Evolutionary conservation across 2,113 vertebrate species (phyloP).

Genomic region (Nothocercus julius): DNA sequence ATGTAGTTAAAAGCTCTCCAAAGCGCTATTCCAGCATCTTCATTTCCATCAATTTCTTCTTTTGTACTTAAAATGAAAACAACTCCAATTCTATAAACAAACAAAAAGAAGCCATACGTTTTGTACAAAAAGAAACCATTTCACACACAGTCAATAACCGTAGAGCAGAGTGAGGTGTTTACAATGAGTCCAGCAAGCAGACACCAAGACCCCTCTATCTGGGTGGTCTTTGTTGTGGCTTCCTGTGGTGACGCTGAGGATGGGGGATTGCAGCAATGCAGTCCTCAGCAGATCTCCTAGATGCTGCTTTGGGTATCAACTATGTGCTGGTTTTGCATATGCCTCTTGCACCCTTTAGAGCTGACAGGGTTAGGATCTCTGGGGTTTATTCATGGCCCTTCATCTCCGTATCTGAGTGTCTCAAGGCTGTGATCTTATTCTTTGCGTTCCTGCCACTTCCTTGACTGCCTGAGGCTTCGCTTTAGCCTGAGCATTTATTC

Average conservation of each 20-base stretch:
- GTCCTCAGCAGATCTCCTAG: not conserved
- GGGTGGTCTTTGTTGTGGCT: not conserved
- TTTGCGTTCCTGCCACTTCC: not conserved
- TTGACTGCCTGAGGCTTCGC: not conserved
- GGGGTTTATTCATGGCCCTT: not conserved
- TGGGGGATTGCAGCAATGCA: not conserved
- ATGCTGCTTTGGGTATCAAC: not conserved
- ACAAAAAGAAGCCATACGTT: not conserved
- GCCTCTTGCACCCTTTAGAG: not conserved
- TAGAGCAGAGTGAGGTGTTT: not conserved
- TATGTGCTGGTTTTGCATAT: not conserved
- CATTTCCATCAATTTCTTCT: conserved; percentile 85
- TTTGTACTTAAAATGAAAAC: conserved; percentile 90
- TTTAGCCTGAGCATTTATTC: not conserved
- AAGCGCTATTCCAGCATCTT: conserved; percentile 88
- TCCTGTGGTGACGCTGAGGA: not conserved
- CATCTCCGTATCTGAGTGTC: not conserved
- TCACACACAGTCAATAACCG: not conserved
- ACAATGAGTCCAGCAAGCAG: accelerated
- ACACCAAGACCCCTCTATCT: not conserved
- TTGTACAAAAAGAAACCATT: not conserved
- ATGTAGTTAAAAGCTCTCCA: conserved; percentile 91
- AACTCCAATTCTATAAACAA: conserved; percentile 89
- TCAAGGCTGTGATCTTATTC: not conserved
- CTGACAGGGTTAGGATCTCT: not conserved